phyloP scores from a whole-genome alignment of 2,888 invertebrate species.

The Ryuthela nishihirai region DNA sequence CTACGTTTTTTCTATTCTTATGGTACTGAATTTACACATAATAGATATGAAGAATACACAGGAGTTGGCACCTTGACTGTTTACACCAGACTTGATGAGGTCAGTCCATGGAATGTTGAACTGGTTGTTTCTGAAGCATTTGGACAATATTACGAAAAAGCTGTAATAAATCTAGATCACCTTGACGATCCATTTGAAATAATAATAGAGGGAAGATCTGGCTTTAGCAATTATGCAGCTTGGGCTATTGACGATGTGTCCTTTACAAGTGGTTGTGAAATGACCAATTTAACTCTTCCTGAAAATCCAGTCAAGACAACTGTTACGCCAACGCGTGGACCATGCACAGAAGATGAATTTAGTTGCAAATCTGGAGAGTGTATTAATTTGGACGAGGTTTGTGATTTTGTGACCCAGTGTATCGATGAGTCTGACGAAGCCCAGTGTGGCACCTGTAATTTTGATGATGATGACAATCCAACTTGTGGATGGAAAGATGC shows the following conservation, averaged over 20 bases:
- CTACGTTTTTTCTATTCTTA: slow-evolving; percentile 36
- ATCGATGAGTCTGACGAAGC: slow-evolving; percentile 34
- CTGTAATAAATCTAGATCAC: slow-evolving; percentile 10
- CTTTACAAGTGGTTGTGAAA: slow-evolving; percentile 33
- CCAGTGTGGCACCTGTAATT: slow-evolving; percentile 32
- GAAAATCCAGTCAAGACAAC: slow-evolving; percentile 12
- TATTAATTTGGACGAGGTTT: slow-evolving; percentile 20
- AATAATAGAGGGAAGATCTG: slow-evolving; percentile 26
- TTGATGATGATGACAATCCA: slow-evolving; percentile 26
- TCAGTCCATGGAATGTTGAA: slow-evolving; percentile 13
- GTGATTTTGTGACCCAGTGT: slow-evolving; percentile 39
- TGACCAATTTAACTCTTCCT: slow-evolving; percentile 20
- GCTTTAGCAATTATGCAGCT: slow-evolving; percentile 6
- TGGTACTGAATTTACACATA: slow-evolving; percentile 10
- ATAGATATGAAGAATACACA: slow-evolving; percentile 20
- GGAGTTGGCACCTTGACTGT: slow-evolving; percentile 23
- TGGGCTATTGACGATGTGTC: slow-evolving; percentile 41
- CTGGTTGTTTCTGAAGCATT: slow-evolving; percentile 10
- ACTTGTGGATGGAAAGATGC: slow-evolving; percentile 36
- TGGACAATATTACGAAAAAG: slow-evolving; percentile 36
- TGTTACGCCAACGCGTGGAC: background rate
- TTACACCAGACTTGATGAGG: slow-evolving; percentile 23
- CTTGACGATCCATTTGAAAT: slow-evolving; percentile 33
- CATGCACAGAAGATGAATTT: slow-evolving; percentile 15
- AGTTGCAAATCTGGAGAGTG: slow-evolving; percentile 16